These are phyloP conservation scores for Dinothrombium tinctorium DNA, from an alignment of 1,140 invertebrate genomes.

Conservation along the genomic window DNA sequence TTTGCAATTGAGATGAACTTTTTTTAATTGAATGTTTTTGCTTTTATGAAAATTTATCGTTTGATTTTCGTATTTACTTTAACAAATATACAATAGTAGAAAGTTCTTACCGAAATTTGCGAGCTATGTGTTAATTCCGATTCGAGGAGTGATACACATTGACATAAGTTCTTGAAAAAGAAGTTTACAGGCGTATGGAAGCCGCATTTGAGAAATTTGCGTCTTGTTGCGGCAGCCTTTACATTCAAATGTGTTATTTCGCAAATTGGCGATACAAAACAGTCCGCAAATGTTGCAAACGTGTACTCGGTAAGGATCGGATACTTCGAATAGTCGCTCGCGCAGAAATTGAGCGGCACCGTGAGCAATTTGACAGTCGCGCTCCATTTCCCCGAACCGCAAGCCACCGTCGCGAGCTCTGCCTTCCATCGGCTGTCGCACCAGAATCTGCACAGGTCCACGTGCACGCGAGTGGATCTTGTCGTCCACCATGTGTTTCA, in stretches of 20 bases:
- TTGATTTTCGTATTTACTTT: too few relatives aligned
- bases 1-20: too few relatives aligned
- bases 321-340: constrained; percentile 89
- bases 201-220: constrained; percentile 82
- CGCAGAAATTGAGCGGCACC: constrained; percentile 90
- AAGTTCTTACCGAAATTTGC: too few relatives aligned
- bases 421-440: constrained; percentile 96
- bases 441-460: constrained; percentile 90
- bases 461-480: constrained; percentile 93
- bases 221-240: constrained; percentile 94
- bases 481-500: constrained; percentile 99
- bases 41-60: too few relatives aligned
- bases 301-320: constrained; percentile 89
- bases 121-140: too few relatives aligned
- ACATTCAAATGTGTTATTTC: constrained; percentile 95
- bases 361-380: constrained; percentile 98
- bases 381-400: constrained; percentile 98
- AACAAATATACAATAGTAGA: too few relatives aligned
- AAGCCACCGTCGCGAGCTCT: constrained; percentile 86
- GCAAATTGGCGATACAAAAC: constrained; percentile 84
- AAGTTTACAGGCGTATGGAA: constrained; percentile 90
- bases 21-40: too few relatives aligned
- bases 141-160: constrained; percentile 91
- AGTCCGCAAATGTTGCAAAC: constrained; percentile 93
- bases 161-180: constrained; percentile 97